phyloP scores from a whole-genome alignment of 2,797 vertebrate genomes.

The Moxostoma hubbsi region DNA sequence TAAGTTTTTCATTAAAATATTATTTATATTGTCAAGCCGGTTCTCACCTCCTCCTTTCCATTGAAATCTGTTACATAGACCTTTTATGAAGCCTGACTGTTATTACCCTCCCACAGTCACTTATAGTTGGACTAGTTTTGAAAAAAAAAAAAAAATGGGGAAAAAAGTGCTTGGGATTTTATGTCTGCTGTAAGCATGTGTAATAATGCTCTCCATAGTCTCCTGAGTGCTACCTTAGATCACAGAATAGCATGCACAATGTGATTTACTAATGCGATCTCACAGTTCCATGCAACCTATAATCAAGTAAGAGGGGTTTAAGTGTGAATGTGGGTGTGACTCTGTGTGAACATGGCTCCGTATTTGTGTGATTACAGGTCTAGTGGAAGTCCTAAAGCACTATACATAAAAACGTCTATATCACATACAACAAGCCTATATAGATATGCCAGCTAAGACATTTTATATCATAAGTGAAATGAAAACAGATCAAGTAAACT shows the following conservation, averaged over 20 bases:
- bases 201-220: conserved; percentile 36
- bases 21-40: too few species aligned
- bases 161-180: conserved; percentile 21
- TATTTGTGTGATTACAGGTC: background rate
- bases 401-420: conserved; percentile 7
- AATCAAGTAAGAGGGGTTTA: conserved; percentile 28
- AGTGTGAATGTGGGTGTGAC: conserved; percentile 8
- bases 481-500: background rate
- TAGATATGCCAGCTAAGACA: background rate
- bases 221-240: conserved; percentile 41
- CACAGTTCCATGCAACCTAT: conserved; percentile 16
- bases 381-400: conserved; percentile 17
- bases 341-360: background rate
- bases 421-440: background rate
- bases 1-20: too few species aligned
- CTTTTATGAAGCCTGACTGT: conserved; percentile 38
- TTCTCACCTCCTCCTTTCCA: too few species aligned
- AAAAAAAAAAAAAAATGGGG: conserved; percentile 13
- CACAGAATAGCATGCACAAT: conserved; percentile 24
- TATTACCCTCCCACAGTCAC: conserved; percentile 33
- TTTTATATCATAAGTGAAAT: background rate
- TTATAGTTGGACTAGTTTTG: conserved; percentile 22
- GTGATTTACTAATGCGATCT: conserved; percentile 36
- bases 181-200: conserved; percentile 33
- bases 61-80: too few species aligned